Percentiles rank a stretch among this genome's conserved stretches.
Evolutionary conservation across 2,888 invertebrate genomes (phyloP).

Genomic region (Griposia aprilina): DNA sequence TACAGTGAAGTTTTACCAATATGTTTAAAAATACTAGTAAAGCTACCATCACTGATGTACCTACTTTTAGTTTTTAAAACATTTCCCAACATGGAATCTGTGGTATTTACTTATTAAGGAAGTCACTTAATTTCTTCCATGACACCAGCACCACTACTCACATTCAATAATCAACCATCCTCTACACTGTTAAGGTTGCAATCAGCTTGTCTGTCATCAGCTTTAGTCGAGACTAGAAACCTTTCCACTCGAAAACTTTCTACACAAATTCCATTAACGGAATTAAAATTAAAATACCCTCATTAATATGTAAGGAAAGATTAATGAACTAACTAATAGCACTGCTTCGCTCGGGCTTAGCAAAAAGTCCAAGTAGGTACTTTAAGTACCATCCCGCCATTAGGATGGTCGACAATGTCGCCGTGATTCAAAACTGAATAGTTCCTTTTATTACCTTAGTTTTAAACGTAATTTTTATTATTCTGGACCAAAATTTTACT

Average conservation of each 20-base stretch:
- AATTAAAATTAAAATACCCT: constrained; percentile 74
- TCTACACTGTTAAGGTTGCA: background rate
- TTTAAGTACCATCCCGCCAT: constrained; percentile 28
- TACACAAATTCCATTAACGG: constrained; percentile 72
- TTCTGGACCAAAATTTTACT: background rate
- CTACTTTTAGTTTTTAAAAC: constrained; percentile 9
- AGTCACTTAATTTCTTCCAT: constrained; percentile 32
- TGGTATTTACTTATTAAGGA: constrained; percentile 40
- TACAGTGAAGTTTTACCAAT: background rate
- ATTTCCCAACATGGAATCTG: constrained; percentile 27
- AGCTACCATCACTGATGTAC: background rate
- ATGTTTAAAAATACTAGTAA: background rate
- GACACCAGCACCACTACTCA: background rate
- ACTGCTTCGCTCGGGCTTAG: constrained; percentile 47
- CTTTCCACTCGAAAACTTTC: constrained; percentile 70
- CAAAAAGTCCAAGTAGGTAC: constrained; percentile 58
- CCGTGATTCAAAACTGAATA: constrained; percentile 32
- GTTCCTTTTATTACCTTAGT: constrained; percentile 32
- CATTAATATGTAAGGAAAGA: constrained; percentile 74
- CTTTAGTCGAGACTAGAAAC: constrained; percentile 36
- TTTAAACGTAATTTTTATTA: background rate
- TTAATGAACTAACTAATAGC: constrained; percentile 71
- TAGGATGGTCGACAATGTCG: constrained; percentile 38
- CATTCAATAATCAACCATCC: background rate
- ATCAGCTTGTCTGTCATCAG: background rate